Evolutionary conservation across 2,888 invertebrate genomes (phyloP).

Genomic region (Drosophila anomalata): DNA sequence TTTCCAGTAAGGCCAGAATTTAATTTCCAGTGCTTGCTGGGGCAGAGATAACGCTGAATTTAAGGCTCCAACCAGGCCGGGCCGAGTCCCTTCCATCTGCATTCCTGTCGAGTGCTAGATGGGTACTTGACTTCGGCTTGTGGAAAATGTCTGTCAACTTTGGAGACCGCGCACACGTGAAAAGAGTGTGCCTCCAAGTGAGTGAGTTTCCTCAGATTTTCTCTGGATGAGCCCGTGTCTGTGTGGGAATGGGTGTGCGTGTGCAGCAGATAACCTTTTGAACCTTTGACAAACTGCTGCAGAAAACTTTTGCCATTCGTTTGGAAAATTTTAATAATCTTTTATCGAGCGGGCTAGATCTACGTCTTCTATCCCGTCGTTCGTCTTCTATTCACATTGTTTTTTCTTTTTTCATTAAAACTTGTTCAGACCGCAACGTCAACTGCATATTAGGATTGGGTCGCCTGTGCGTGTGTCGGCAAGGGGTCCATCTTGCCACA

Average conservation of each 20-base stretch:
- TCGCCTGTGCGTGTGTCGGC: conserved; percentile 22
- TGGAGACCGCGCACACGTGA: conserved; percentile 52
- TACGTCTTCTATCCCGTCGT: conserved; percentile 27
- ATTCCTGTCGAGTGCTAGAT: conserved; percentile 45
- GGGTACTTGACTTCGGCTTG: conserved; percentile 49
- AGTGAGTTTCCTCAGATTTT: conserved; percentile 26
- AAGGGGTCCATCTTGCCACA: conserved; percentile 39
- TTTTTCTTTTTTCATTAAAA: conserved; percentile 47
- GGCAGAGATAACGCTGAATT: conserved; percentile 20
- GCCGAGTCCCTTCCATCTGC: not conserved
- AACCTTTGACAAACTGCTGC: conserved; percentile 62
- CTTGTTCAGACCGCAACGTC: conserved; percentile 29
- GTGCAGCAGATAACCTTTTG: conserved; percentile 49
- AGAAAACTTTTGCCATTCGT: conserved; percentile 60
- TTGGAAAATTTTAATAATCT: conserved; percentile 80
- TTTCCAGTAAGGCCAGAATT: conserved; percentile 32
- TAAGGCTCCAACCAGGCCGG: conserved; percentile 2
- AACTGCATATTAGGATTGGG: conserved; percentile 36
- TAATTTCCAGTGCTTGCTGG: conserved; percentile 33
- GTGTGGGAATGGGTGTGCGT: conserved; percentile 8
- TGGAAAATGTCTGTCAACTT: conserved; percentile 56
- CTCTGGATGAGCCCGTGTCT: conserved; percentile 7
- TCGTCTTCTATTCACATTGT: conserved; percentile 17
- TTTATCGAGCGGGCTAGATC: conserved; percentile 64
- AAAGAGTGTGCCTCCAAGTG: conserved; percentile 19